phyloP scores from a whole-genome alignment of 2,797 vertebrate genomes.

The Malacoctenus gilli region DNA sequence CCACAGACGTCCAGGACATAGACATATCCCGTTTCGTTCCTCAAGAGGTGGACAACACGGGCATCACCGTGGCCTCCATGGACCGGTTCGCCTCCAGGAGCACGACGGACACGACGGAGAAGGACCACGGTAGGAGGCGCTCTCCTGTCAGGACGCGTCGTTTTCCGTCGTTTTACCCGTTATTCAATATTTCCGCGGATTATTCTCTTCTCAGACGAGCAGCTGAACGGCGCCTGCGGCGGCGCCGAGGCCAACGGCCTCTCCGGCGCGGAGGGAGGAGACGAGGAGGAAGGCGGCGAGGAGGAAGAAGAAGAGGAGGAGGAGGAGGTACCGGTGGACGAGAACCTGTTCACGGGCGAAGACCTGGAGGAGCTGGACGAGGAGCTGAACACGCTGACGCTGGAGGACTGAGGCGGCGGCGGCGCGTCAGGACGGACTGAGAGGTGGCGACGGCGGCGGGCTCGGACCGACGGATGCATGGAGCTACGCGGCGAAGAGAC shows the following conservation, averaged over 20 bases:
- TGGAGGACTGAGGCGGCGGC: slow-evolving; percentile 82
- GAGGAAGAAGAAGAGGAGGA: slow-evolving; percentile 78
- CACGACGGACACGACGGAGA: slow-evolving; percentile 54
- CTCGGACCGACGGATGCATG: neutral
- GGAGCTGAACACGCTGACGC: slow-evolving; percentile 92
- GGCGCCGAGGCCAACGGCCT: slow-evolving; percentile 87
- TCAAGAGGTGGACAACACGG: slow-evolving; percentile 91
- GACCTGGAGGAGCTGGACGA: slow-evolving; percentile 98
- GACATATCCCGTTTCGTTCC: slow-evolving; percentile 91
- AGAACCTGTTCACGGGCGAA: slow-evolving; percentile 98
- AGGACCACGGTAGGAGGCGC: slow-evolving; percentile 83
- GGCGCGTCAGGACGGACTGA: neutral
- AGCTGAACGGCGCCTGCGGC: slow-evolving; percentile 92
- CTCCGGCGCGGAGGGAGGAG: slow-evolving; percentile 77
- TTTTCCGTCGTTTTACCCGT: fast-evolving
- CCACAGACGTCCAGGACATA: slow-evolving; percentile 86
- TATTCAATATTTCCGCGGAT: no score
- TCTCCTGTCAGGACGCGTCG: neutral
- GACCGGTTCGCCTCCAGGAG: slow-evolving; percentile 86
- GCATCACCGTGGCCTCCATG: slow-evolving; percentile 91
- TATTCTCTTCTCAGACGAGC: slow-evolving; percentile 81
- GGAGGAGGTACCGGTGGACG: slow-evolving; percentile 93
- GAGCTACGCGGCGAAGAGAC: slow-evolving; percentile 38
- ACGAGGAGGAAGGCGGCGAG: slow-evolving; percentile 57
- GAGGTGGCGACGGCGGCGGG: neutral